Conservation (phyloP, 2,888 invertebrate genomes). For the Erebia palarica region DNA sequence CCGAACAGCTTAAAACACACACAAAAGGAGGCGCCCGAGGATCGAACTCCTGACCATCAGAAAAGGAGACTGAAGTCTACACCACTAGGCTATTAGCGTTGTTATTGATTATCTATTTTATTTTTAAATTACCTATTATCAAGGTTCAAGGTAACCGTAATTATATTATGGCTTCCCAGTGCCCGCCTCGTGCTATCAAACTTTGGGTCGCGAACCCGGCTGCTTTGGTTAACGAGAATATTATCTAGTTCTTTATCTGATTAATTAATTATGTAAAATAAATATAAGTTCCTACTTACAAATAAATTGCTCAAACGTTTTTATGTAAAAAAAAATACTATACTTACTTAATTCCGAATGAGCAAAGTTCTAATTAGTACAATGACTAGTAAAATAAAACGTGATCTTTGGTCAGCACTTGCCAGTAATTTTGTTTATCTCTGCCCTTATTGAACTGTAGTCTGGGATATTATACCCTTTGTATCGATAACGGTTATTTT, state of each 20-base stretch:
- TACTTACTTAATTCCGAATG: background rate
- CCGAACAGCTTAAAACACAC: too few species aligned
- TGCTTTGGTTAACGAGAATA: constrained; percentile 9
- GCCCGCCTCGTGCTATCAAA: background rate
- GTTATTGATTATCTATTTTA: too few species aligned
- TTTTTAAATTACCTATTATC: background rate
- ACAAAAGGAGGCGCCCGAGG: too few species aligned
- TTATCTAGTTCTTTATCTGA: background rate
- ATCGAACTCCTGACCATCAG: too few species aligned
- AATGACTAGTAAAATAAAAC: background rate
- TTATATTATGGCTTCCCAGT: constrained; percentile 6
- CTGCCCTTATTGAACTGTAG: constrained; percentile 22
- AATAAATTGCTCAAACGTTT: too few species aligned
- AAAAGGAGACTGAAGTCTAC: too few species aligned
- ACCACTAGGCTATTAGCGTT: too few species aligned
- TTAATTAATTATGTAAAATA: too few species aligned
- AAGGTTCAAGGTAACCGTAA: background rate
- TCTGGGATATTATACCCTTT: constrained; percentile 30
- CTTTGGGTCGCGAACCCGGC: constrained; percentile 23
- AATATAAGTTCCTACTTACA: too few species aligned
- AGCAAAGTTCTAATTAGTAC: background rate
- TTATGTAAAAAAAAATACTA: too few species aligned
- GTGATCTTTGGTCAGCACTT: constrained; percentile 22
- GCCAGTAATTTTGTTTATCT: constrained; percentile 20
- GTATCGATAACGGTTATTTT: constrained; percentile 34